Evolutionary conservation across 1,140 invertebrate species (phyloP).

Genomic region (Cydia pomonella): DNA sequence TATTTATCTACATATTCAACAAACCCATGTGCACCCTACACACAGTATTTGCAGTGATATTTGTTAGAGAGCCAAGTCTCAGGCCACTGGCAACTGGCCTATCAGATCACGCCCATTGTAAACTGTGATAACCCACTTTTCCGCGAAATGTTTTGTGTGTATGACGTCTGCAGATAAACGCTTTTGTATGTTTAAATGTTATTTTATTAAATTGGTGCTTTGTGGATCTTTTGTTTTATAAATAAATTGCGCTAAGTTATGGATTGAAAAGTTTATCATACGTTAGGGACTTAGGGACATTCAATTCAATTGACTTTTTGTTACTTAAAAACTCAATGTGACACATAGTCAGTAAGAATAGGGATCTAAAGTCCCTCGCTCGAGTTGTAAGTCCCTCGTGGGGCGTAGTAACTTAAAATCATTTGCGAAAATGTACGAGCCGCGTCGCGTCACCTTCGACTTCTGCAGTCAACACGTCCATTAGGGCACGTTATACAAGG

Average conservation of each 20-base stretch:
- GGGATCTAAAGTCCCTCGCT: too few relatives aligned
- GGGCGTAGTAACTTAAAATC: too few relatives aligned
- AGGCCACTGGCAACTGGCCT: conserved; percentile 60
- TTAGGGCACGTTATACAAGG: too few relatives aligned
- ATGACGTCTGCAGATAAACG: conserved; percentile 52
- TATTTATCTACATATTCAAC: background rate
- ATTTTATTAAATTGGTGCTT: background rate
- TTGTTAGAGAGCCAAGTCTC: conserved; percentile 56
- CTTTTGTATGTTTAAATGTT: conserved; percentile 16
- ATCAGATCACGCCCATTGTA: conserved; percentile 59
- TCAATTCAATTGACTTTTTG: too few relatives aligned
- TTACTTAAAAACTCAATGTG: too few relatives aligned
- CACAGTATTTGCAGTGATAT: conserved; percentile 46
- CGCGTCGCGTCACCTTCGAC: too few relatives aligned
- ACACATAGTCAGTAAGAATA: too few relatives aligned
- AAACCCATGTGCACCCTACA: conserved; percentile 4
- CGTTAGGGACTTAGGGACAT: too few relatives aligned
- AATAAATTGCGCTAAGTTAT: background rate
- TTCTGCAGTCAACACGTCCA: too few relatives aligned
- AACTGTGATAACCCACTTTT: conserved; percentile 61
- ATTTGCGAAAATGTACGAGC: too few relatives aligned
- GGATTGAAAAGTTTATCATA: background rate
- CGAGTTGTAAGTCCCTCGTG: too few relatives aligned
- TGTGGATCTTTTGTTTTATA: background rate
- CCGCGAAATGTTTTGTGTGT: conserved; percentile 54